phyloP scores from a whole-genome alignment of 2,888 invertebrate genomes.

The Drosophila sordidapex region DNA sequence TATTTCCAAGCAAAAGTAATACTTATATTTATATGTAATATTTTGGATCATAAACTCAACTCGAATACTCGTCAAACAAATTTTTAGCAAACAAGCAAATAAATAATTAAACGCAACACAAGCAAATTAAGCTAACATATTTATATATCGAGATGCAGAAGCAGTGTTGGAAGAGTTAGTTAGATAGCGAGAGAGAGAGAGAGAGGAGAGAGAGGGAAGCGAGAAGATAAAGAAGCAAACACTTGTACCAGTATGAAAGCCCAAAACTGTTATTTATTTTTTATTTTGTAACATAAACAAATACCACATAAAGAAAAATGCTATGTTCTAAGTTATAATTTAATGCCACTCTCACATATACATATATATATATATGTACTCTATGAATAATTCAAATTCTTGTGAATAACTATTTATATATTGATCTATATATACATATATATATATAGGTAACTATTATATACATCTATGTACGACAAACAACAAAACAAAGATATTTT shows the following conservation, averaged over 20 bases:
- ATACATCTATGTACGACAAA: slow-evolving; percentile 69
- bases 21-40: slow-evolving; percentile 39
- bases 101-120: slow-evolving; percentile 9
- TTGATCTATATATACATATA: slow-evolving; percentile 52
- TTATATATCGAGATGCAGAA: neutral
- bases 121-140: slow-evolving; percentile 20
- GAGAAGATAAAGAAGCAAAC: slow-evolving; percentile 34
- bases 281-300: slow-evolving; percentile 67
- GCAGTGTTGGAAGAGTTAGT: slow-evolving; percentile 25
- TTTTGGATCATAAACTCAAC: slow-evolving; percentile 67
- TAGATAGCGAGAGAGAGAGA: slow-evolving; percentile 10
- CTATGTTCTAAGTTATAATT: slow-evolving; percentile 48
- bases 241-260: slow-evolving; percentile 77
- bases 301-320: slow-evolving; percentile 15
- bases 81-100: slow-evolving; percentile 36
- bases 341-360: slow-evolving; percentile 46
- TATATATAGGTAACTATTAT: slow-evolving; percentile 46
- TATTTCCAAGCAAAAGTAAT: slow-evolving; percentile 54
- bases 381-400: slow-evolving; percentile 74
- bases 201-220: slow-evolving; percentile 1
- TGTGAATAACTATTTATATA: slow-evolving; percentile 80
- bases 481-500: slow-evolving; percentile 71
- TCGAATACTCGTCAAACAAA: slow-evolving; percentile 66
- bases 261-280: slow-evolving; percentile 80
- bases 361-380: slow-evolving; percentile 50